phyloP scores from a whole-genome alignment of 1,140 invertebrate species.

The Aphelinus atriplicis region DNA sequence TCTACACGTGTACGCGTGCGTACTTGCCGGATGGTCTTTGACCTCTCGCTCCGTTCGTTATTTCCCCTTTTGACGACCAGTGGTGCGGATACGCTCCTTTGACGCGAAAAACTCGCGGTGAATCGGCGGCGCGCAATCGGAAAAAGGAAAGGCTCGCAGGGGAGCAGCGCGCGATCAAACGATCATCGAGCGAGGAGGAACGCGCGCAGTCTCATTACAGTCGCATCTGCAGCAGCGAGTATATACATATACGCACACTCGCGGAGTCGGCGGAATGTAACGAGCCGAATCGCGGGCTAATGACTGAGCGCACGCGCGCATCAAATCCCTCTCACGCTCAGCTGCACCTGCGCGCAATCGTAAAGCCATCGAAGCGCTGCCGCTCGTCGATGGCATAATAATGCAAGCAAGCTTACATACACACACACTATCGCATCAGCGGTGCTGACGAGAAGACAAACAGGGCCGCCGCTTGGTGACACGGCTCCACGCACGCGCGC shows the following conservation, averaged over 20 bases:
- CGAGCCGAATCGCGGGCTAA: slow-evolving; percentile 10
- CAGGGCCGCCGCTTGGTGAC: too few relatives aligned
- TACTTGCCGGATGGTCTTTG: too few relatives aligned
- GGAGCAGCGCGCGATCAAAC: background rate
- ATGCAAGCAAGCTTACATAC: slow-evolving; percentile 10
- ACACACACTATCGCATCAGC: too few relatives aligned
- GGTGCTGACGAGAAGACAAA: too few relatives aligned
- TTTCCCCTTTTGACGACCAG: too few relatives aligned
- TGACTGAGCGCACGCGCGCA: background rate
- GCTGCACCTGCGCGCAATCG: slow-evolving; percentile 42
- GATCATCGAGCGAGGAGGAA: background rate
- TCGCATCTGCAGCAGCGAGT: background rate
- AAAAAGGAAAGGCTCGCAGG: background rate
- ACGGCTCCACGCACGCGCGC: too few relatives aligned
- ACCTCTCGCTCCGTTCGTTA: too few relatives aligned
- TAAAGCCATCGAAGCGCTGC: slow-evolving; percentile 47
- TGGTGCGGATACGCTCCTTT: too few relatives aligned
- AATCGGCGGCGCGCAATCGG: too few relatives aligned
- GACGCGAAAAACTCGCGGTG: too few relatives aligned
- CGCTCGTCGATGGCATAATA: slow-evolving; percentile 37
- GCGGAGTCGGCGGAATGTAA: background rate
- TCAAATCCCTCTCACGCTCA: background rate
- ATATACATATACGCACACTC: background rate
- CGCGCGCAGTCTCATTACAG: background rate
- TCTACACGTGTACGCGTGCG: too few relatives aligned